Base-by-base conservation (phyloP, 2,888 invertebrate species). In the Fabriciana adippe region DNA sequence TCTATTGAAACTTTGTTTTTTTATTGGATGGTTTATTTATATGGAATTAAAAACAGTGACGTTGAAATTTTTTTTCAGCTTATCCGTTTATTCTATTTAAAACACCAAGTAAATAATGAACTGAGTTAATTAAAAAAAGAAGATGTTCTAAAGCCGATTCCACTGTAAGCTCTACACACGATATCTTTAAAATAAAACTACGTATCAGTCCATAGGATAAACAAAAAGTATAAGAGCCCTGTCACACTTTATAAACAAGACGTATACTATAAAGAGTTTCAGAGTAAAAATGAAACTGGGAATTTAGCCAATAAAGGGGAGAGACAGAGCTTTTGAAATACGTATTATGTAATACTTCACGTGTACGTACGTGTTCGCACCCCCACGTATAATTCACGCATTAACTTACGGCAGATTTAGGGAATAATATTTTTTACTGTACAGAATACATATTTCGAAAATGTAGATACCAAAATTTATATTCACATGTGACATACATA, bases 381-480 rank as follows among this genome's bases (percentile, higher is more conserved):
- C 78, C 78, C 68, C 75, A 74, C 79, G 83, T 81, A 86, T 87
- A 86, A 85, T 87, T 86, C 81, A 82, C 79, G 75, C 80, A 82
- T 85, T 85, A 82, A 79, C 78, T 74, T 77, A 76, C 77, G 73
- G 75, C 75, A 78, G 79, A 81, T 80, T 79, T 77, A 78, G 78
- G 78, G 77, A 75, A 78, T 61, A 41, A 55, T 61, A 66, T 66
- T 61, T 55, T 61, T 76, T 72, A 74, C 72, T 75, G 11, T 41
- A 11, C 35, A 41, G 35, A 11, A 41, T 41, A 41, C 35, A 75
- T 76, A 78, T 76, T 69, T 45, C 64, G 64, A 61, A 67, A 64
- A 67, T n/a, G 35, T 41, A 8, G 35, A 41, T 41, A 41, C 35
- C 35, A 41, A 11, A 41, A 41, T 8, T 41, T 41, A 41, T 35